Percentiles rank a stretch among this genome's conserved stretches.
Conservation (phyloP, 2,888 invertebrate genomes). For the Ochropleura leucogaster region DNA sequence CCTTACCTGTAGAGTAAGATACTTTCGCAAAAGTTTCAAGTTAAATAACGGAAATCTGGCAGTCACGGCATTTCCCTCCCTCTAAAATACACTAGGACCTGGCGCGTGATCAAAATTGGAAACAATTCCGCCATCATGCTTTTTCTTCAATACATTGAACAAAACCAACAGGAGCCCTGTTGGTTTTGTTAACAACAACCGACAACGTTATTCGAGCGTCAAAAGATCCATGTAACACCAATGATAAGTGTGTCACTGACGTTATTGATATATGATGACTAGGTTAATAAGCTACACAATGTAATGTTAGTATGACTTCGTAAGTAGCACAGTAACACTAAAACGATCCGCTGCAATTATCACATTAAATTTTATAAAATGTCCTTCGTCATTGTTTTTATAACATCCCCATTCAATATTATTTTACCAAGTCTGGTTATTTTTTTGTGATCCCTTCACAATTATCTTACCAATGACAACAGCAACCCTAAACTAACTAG, state of each 20-base stretch:
- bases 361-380: constrained; percentile 23
- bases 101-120: neutral
- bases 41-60: neutral
- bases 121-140: neutral
- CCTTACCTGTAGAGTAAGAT: neutral
- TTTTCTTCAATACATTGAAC: neutral
- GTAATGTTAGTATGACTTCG: constrained; percentile 33
- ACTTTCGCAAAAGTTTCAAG: neutral
- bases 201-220: neutral
- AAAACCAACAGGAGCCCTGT: neutral
- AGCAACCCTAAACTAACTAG: neutral
- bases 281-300: constrained; percentile 52
- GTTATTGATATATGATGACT: constrained; percentile 42
- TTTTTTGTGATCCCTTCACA: neutral
- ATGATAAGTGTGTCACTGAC: constrained; percentile 4
- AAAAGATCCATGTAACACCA: neutral
- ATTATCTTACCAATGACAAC: neutral
- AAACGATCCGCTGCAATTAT: constrained; percentile 19
- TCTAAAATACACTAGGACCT: neutral
- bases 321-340: constrained; percentile 36
- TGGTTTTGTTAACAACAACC: too few species aligned
- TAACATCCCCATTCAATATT: constrained; percentile 52
- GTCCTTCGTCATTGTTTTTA: constrained; percentile 28
- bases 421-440: neutral
- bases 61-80: neutral